Evolutionary conservation across 2,113 vertebrate species (phyloP).

Genomic region (Prolemur simus): DNA sequence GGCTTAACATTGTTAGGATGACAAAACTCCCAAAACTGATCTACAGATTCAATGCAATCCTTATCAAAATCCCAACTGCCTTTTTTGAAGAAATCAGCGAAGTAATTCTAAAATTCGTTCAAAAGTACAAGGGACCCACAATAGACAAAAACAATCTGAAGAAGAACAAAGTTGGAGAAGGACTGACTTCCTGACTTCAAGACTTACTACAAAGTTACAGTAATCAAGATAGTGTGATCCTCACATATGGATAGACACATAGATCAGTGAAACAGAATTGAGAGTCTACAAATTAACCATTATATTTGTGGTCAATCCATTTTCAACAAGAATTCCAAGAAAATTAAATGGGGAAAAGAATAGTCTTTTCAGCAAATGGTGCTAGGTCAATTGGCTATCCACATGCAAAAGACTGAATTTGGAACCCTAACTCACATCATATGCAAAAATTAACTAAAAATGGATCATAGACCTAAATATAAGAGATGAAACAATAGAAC

Average conservation of each 20-base stretch:
- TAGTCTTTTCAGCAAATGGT: background rate
- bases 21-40: background rate
- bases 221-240: background rate
- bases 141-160: background rate
- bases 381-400: background rate
- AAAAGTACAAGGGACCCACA: background rate
- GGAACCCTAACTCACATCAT: background rate
- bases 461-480: background rate
- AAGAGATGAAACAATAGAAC: background rate
- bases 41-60: background rate
- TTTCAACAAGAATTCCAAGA: background rate
- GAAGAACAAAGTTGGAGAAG: background rate
- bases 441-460: background rate
- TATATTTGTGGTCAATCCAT: background rate
- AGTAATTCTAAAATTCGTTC: background rate
- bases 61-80: background rate
- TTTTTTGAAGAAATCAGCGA: constrained; percentile 17
- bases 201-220: background rate
- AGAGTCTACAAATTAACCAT: background rate
- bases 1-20: background rate
- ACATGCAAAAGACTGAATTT: background rate
- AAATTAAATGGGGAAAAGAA: background rate
- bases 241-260: background rate
- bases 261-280: background rate
- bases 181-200: background rate